A percentile compares a stretch with the other conserved stretches of the same genome.
Evolutionary conservation across 2,113 vertebrate genomes (phyloP).

Genomic region (cat (Felis catus)): DNA sequence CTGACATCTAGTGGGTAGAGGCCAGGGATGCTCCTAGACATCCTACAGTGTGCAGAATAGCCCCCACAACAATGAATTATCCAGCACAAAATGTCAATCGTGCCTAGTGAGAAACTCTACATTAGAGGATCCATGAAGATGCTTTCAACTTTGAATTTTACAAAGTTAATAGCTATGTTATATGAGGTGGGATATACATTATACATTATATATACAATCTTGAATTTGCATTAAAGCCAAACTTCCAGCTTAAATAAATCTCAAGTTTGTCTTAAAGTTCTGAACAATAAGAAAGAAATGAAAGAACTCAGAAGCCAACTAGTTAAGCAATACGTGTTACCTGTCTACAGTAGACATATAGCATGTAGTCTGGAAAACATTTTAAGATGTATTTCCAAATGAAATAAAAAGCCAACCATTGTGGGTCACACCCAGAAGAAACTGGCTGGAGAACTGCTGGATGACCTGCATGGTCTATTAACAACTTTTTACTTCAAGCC

Average conservation of each 20-base stretch:
- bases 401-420: background rate
- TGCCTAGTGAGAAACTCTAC: background rate
- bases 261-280: slow-evolving; percentile 4
- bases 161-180: background rate
- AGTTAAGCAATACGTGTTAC: background rate
- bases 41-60: background rate
- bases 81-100: background rate
- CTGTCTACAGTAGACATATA: background rate
- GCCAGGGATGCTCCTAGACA: background rate
- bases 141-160: background rate
- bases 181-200: background rate
- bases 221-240: slow-evolving; percentile 18
- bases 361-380: background rate
- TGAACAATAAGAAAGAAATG: background rate
- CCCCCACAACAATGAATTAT: background rate
- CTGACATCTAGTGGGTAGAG: slow-evolving; percentile 52
- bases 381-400: background rate
- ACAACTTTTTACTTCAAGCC: background rate
- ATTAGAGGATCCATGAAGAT: background rate
- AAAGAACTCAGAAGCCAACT: background rate
- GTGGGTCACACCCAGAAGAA: background rate
- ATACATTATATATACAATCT: background rate
- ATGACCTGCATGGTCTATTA: background rate
- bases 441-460: background rate
- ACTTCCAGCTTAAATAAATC: background rate